Evolutionary conservation across 2,888 invertebrate genomes (phyloP), one percentile per base, ranked within the genome.

Genomic region (Agonopterix arenella): DNA sequence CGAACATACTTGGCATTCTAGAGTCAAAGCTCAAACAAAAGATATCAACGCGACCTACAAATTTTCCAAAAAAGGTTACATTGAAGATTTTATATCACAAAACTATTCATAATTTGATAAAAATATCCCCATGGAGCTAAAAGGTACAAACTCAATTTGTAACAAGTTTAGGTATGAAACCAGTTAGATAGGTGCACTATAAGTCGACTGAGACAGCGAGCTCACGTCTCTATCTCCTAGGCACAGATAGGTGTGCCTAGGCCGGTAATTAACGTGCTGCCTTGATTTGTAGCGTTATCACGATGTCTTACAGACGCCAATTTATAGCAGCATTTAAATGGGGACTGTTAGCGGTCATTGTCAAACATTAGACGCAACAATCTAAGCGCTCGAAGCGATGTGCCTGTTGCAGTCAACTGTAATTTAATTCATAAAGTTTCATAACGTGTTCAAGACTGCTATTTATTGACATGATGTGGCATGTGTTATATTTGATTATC

Each of bases 211-310:
- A 53, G 60, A 59, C 64, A 56, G 60, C 61, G 55, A 45, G 51
- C 53, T 60, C 61, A 64, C 59, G 53, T 58, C 61, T 64, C 61
- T 65, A 62, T 62, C 56, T 56, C 47, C 50, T 57, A 52, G 52
- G 49, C 44, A 44, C 49, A 44, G 54, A 56, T 50, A 56, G 57
- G 57, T 57, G 56, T 56, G 54, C 54, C 53, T 62, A 55, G 58
- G 59, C 57, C 55, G 65, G 69, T 78, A 80, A 79, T 80, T 78
- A 78, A 74, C 70, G 70, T 65, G 64, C 61, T 59, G 60, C 62
- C 73, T 79, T 81, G 78, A 81, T 81, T 80, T 80, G 80, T 78
- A 68, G 74, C 70, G 70, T 74, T 78, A 78, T 78, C 76, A 70
- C 68, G 69, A 66, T 67, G 71, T 72, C 77, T 60, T 64, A 60